Evolutionary conservation across 2,888 invertebrate species (phyloP).

Genomic region (Drosophila infuscata): DNA sequence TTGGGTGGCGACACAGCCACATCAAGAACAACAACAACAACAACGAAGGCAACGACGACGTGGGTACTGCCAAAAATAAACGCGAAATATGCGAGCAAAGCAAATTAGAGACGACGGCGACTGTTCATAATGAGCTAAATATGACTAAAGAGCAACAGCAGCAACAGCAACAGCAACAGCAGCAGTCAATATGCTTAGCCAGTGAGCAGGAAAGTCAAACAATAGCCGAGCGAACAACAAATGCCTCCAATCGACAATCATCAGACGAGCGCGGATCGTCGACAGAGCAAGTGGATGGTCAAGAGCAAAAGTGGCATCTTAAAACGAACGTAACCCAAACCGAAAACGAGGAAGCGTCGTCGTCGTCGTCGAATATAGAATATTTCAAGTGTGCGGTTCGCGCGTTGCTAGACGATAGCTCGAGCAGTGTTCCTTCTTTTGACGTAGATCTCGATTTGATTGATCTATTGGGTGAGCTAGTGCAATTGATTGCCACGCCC

Average conservation of each 20-base stretch:
- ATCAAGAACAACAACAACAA: conserved; percentile 16
- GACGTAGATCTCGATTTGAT: conserved; percentile 56
- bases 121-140: conserved; percentile 72
- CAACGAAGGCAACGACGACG: conserved; percentile 32
- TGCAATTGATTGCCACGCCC: conserved; percentile 56
- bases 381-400: conserved; percentile 61
- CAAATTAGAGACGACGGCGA: conserved; percentile 60
- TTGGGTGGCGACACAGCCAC: conserved; percentile 54
- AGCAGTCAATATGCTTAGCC: conserved; percentile 70
- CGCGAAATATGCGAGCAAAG: conserved; percentile 72
- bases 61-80: conserved; percentile 73
- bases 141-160: conserved; percentile 66
- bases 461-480: conserved; percentile 60
- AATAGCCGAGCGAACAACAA: conserved; percentile 42
- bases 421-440: conserved; percentile 19
- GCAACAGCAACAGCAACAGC: conserved; percentile 15
- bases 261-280: conserved; percentile 83
- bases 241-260: conserved; percentile 48
- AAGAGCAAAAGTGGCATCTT: conserved; percentile 37
- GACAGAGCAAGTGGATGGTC: conserved; percentile 78
- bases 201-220: conserved; percentile 60
- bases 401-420: conserved; percentile 47
- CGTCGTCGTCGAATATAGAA: conserved; percentile 64
- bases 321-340: conserved; percentile 43
- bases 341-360: conserved; percentile 24